Base-by-base conservation (phyloP, 2,113 vertebrate species). In the Crypturellus undulatus region DNA sequence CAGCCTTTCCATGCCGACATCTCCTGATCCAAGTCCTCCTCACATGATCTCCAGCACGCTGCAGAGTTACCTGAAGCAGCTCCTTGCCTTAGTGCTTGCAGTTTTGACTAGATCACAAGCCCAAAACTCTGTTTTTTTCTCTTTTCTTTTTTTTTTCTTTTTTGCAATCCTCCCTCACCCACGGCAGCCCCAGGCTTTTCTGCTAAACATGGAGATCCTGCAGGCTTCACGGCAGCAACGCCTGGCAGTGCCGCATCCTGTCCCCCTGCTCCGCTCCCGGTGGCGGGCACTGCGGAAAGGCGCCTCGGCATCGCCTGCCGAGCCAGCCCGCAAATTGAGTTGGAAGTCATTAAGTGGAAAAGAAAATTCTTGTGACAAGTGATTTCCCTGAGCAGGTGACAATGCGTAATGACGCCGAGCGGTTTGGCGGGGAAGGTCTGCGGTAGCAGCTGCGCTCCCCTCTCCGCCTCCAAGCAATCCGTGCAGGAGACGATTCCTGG, bases 301-400 rank as follows among this genome's bases (percentile, higher is more conserved):
- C 63, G 38, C 93, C 89, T 95, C 89, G 73, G 87, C 84, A 83
- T 93, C 45, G 72, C 15, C 60, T 10, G 19, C 82, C 76, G 85
- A 90, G 94, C 94, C 91, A 79, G 8, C 68, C 83, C 79, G 71
- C 93, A 95, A 94, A 95, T 95, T 95, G 90, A 95, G 94, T 97
- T 95, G 93, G 95, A 96, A 96, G 89, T 95, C 95, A 75, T 96
- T 97, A 96, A 97, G 92, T 94, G 92, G 95, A 89, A 97, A 96
- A 94, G 95, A 96, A 97, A 96, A 97, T 94, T 94, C 89, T 91
- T 78, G 94, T 97, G 95, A 97, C 96, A 97, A 93, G 96, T 95
- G 93, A 97, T 95, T 97, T 97, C 94, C 94, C 95, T 91, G 96
- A 96, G 94, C 97, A 95, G 94, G 96, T 95, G 94, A 96, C 94